Evolutionary conservation across 2,888 invertebrate genomes (phyloP), one percentile per base, ranked within the genome.

Genomic region (Drosophila cognata): DNA sequence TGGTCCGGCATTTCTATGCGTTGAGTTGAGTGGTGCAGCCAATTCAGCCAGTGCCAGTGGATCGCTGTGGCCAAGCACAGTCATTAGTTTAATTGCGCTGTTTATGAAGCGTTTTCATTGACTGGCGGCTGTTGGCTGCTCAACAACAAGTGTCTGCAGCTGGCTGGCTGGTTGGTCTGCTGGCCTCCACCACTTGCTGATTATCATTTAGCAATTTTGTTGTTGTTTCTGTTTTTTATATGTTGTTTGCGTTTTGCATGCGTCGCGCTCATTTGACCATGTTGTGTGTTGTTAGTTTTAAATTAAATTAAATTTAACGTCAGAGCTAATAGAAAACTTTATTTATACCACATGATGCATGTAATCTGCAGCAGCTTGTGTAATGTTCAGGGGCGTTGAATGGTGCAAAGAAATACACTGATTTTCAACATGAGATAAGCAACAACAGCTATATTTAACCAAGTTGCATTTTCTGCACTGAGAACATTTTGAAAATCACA

Each of bases 81-180:
- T 86, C 90, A 89, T 90, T 90, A 86, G 79, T 84, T 88, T 90
- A 90, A 89, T 89, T 81, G 90, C 84, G 74, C 85, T 90, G 87
- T 90, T 89, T 89, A 88, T 89, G 88, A 79, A 76, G 77, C 82
- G 67, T 78, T 78, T 76, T 73, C 80, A 80, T 70, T 71, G 70
- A 78, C 68, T 77, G 63, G 56, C 58, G 65, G 52, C 55, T 46
- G 46, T 46, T 25, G 46, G 25, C 46, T 46, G 46, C 16, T 25
- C 60, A 31, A 53, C 76, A 76, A 76, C 75, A 76, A 76, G 71
- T 76, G 76, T 71, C 59, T 76, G 61, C 77, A 72, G 72, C 67
- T 71, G 76, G 53, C 67, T 71, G 76, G 53, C 52, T 46, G 46
- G 46, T 46, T 46, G 46, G 46, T 56, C 72, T 35, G 59, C 59